Evolutionary conservation across 2,797 vertebrate species (phyloP), one percentile per base, ranked within the genome.

Genomic region (Cryptoprocta ferox): DNA sequence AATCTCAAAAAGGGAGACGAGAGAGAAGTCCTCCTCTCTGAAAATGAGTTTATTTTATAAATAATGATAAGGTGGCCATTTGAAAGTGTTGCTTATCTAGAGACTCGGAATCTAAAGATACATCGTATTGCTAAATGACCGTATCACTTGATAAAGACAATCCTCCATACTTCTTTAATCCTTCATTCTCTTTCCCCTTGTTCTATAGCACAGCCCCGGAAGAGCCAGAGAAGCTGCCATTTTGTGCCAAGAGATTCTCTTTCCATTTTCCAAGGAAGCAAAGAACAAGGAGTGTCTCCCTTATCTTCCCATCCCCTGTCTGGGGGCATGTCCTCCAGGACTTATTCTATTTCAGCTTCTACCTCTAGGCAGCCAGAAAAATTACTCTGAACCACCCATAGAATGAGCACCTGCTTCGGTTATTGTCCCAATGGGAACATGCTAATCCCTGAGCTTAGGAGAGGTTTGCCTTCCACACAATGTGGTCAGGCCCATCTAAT

Each of bases 341-440:
- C 70, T 96, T 96, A 84, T 6, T 96, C 90, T 78, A 66, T 96
- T 97, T 97, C 84, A 97, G 84, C 50, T 81, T 92, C 56, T 30
- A 89, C 75, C 92, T 96, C 50, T 70, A 79, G 61, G 68, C 80
- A 93, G 80, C 91, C 82, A 87, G 93, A 92, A 92, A 96, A 45
- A 84, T 79, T 66, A 94, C 39, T 89, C 85, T 65, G 19, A 96
- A 76, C 68, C 95, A 53, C 85, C 83, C 94, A 65, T 76, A 96
- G 91, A 97, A 95, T 75, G 78, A 96, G 82, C 97, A 97, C 95
- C 97, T 98, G 98, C 94, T 91, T 48, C 50, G 45, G 79, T 93
- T 91, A 91, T n/a, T 89, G 93, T 84, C 91, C 89, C 75, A 66
- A 59, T 63, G 75, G 50, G 89, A 95, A 39, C 79, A 95, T 11